Evolutionary conservation across 2,113 vertebrate species (phyloP).

Genomic region (Monopterus albus): DNA sequence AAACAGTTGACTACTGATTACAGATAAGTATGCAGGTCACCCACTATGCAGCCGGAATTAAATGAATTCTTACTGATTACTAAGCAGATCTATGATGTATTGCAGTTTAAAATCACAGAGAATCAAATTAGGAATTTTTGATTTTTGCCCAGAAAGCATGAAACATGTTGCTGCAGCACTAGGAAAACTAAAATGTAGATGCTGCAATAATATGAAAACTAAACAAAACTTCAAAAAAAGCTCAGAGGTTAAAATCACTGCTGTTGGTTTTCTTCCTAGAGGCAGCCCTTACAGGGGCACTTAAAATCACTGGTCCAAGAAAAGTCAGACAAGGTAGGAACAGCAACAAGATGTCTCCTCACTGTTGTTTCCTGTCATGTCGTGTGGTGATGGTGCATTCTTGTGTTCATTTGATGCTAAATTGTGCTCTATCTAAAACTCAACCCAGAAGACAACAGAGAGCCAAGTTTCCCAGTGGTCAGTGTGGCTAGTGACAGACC

Average conservation of each 20-base stretch:
- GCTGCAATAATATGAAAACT: neutral
- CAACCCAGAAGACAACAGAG: too few relatives aligned
- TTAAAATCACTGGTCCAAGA: slow-evolving; percentile 32
- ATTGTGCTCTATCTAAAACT: too few relatives aligned
- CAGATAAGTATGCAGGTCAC: too few relatives aligned
- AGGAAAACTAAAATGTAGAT: neutral
- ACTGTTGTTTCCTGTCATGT: neutral
- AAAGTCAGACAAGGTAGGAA: slow-evolving; percentile 55
- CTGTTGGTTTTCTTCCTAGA: slow-evolving; percentile 61
- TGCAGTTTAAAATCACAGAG: too few relatives aligned
- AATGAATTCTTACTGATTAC: too few relatives aligned
- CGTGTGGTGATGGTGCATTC: neutral
- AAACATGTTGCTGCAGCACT: neutral
- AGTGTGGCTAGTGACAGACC: too few relatives aligned
- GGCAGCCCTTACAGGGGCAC: slow-evolving; percentile 35
- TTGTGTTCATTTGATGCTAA: neutral
- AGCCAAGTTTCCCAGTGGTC: neutral
- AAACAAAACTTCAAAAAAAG: neutral
- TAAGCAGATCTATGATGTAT: too few relatives aligned
- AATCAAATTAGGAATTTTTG: too few relatives aligned
- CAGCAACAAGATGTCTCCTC: neutral
- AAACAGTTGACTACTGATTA: too few relatives aligned
- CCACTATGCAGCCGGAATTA: too few relatives aligned
- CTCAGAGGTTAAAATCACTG: neutral
- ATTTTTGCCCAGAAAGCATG: too few relatives aligned